Percentiles rank a stretch among this genome's conserved stretches.
Conservation (phyloP, 2,888 invertebrate genomes). For the Lasius fuliginosus region DNA sequence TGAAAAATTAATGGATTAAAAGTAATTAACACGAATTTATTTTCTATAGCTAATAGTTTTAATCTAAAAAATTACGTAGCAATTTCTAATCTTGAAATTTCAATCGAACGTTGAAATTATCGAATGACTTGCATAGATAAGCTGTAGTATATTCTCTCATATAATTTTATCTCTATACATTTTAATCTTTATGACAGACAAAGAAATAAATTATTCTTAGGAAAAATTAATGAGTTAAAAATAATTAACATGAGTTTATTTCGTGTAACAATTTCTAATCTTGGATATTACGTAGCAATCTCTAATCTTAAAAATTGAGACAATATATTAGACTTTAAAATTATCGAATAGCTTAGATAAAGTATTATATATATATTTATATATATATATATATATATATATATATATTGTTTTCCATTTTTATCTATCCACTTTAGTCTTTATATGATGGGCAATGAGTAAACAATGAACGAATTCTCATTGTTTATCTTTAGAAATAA, state of each 20-base stretch:
- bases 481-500: background rate
- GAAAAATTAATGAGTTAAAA: background rate
- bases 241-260: background rate
- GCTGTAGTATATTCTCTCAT: no score
- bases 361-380: background rate
- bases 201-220: background rate
- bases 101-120: no score
- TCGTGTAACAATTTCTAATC: background rate
- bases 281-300: background rate
- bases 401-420: background rate
- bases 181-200: background rate
- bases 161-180: no score
- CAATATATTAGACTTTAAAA: background rate
- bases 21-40: no score
- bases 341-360: background rate
- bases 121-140: no score
- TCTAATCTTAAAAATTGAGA: background rate
- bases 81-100: no score
- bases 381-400: background rate
- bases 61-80: no score
- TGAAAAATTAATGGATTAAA: background rate
- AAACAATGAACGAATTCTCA: background rate
- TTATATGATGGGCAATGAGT: background rate
- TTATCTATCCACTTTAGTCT: conserved; percentile 3
- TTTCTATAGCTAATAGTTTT: no score